Percentiles rank a stretch among this genome's conserved stretches.
These are phyloP conservation scores for Monoplex corrugatus DNA, from an alignment of 2,888 invertebrate species.

Conservation along the genomic window DNA sequence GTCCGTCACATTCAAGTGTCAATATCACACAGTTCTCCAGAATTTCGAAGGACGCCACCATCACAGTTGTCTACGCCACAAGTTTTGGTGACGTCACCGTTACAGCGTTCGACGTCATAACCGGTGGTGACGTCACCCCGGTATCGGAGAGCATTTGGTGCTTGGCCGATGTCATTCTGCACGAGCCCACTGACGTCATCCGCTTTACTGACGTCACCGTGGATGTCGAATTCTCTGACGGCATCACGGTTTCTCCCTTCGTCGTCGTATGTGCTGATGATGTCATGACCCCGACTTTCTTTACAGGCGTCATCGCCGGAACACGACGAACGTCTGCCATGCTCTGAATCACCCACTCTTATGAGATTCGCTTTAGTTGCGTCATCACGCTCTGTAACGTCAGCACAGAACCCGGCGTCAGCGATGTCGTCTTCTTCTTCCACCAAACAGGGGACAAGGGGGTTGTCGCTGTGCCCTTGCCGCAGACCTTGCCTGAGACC, in stretches of 20 bases:
- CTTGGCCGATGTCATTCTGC: too few relatives aligned
- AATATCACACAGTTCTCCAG: background rate
- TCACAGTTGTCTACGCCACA: background rate
- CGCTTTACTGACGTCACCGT: background rate
- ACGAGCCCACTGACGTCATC: background rate
- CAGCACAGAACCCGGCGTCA: background rate
- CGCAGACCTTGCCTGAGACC: background rate
- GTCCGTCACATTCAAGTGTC: background rate
- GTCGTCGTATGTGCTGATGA: background rate
- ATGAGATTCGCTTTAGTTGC: too few relatives aligned
- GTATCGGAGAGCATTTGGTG: too few relatives aligned
- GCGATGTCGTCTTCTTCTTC: background rate
- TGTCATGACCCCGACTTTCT: too few relatives aligned
- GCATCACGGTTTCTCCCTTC: background rate
- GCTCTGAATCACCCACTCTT: background rate
- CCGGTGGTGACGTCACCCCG: too few relatives aligned
- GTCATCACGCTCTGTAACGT: background rate
- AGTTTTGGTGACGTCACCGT: background rate
- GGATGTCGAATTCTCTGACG: too few relatives aligned
- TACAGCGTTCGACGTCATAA: background rate
- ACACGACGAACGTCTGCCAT: background rate
- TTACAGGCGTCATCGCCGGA: background rate
- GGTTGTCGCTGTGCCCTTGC: conserved; percentile 4
- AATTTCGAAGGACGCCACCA: background rate
- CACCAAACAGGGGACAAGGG: background rate